Evolutionary conservation across 2,888 invertebrate species (phyloP).

Genomic region (Agrenia bidenticulata): DNA sequence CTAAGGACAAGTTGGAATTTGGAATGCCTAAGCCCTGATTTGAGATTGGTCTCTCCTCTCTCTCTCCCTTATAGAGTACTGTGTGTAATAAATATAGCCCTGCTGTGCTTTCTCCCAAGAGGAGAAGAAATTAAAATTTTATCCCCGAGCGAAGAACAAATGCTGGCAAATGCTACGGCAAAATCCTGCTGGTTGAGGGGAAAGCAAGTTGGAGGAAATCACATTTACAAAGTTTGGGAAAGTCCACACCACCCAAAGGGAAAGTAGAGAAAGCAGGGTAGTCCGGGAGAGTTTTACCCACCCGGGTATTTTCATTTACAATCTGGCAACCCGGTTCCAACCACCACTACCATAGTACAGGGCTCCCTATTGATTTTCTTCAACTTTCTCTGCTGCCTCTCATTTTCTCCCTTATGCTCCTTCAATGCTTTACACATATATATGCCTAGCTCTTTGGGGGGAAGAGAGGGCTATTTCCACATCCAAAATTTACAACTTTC

Average conservation of each 20-base stretch:
- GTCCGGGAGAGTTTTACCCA: not conserved
- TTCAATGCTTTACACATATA: no score
- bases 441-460: no score
- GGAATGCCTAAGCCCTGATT: no score
- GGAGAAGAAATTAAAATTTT: conserved; percentile 21
- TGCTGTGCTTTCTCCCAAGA: conserved; percentile 14
- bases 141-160: conserved; percentile 20
- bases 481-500: no score
- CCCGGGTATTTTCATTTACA: conserved; percentile 42
- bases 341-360: not conserved
- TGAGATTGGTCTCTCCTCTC: conserved; percentile 4
- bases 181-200: no score
- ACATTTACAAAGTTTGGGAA: conserved; percentile 8
- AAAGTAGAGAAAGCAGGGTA: not conserved
- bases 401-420: conserved; percentile 1
- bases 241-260: conserved; percentile 4
- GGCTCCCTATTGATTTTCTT: no score
- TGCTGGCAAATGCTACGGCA: not conserved
- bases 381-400: conserved; percentile 2
- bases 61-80: conserved; percentile 1
- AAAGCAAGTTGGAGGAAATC: not conserved
- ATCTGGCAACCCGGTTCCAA: conserved; percentile 33
- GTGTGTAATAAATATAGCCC: not conserved
- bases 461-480: no score
- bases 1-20: no score